phyloP scores from a whole-genome alignment of 2,888 invertebrate species.

The Philopedon plagiatum region DNA sequence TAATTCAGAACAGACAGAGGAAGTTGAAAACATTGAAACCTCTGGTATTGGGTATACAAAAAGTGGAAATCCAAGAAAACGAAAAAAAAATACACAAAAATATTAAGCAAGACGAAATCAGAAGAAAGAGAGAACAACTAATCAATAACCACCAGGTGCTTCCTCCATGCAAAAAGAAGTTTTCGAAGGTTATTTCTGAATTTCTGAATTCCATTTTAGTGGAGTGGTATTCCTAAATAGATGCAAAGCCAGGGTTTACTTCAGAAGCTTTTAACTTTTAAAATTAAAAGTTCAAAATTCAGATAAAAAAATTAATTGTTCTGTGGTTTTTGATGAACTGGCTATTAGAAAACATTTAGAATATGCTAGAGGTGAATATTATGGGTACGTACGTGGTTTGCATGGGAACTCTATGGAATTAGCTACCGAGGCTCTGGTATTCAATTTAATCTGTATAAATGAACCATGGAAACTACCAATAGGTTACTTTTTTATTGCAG shows the following conservation, averaged over 20 bases:
- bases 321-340: slow-evolving; percentile 52
- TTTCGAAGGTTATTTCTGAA: too few species aligned
- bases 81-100: too few species aligned
- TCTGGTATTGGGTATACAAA: too few species aligned
- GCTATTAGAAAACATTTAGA: slow-evolving; percentile 49
- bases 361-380: slow-evolving; percentile 46
- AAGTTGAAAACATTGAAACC: too few species aligned
- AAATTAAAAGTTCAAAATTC: slow-evolving; percentile 37
- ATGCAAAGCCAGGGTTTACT: slow-evolving; percentile 49
- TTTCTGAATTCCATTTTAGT: too few species aligned
- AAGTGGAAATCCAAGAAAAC: too few species aligned
- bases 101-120: too few species aligned
- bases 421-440: slow-evolving; percentile 48
- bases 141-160: too few species aligned
- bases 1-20: too few species aligned
- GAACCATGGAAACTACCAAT: slow-evolving; percentile 48
- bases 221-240: slow-evolving; percentile 47
- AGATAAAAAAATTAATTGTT: slow-evolving; percentile 37
- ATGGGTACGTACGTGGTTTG: slow-evolving; percentile 49
- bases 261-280: slow-evolving; percentile 45
- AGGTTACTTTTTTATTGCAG: slow-evolving; percentile 47
- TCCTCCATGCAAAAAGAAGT: too few species aligned
- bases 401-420: slow-evolving; percentile 44
- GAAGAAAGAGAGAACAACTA: too few species aligned
- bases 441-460: slow-evolving; percentile 46